A percentile compares a stretch with the other conserved stretches of the same genome.
These are phyloP conservation scores for Andrena dorsata DNA, from an alignment of 2,888 invertebrate genomes.

Conservation along the genomic window DNA sequence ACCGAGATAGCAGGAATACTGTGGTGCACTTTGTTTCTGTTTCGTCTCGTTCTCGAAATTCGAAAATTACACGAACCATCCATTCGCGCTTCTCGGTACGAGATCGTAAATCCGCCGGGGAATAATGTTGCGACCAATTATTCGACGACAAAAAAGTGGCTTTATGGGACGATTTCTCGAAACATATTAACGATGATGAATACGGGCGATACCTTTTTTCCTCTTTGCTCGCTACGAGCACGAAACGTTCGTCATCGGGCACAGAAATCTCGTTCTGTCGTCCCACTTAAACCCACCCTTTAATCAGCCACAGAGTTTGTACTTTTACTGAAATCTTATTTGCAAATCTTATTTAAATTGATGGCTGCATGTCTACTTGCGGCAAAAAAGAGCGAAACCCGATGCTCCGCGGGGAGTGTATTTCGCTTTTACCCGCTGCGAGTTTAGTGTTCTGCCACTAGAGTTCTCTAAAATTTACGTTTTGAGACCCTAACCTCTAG, in stretches of 20 bases:
- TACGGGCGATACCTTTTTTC: slow-evolving; percentile 5
- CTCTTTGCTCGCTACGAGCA: neutral
- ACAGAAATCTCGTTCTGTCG: neutral
- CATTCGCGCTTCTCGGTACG: slow-evolving; percentile 17
- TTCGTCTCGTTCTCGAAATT: slow-evolving; percentile 4
- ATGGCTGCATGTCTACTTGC: neutral
- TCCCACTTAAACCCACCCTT: neutral
- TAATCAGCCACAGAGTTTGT: neutral
- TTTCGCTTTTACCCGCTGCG: slow-evolving; percentile 33
- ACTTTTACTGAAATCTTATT: neutral
- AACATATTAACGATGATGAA: slow-evolving; percentile 34
- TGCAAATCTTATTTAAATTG: neutral
- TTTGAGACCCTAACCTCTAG: slow-evolving; percentile 57
- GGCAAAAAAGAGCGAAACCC: neutral
- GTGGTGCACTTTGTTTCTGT: neutral
- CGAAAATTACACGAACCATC: slow-evolving; percentile 7
- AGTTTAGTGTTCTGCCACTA: slow-evolving; percentile 54
- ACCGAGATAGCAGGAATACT: neutral
- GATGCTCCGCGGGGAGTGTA: slow-evolving; percentile 3
- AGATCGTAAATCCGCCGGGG: slow-evolving; percentile 24
- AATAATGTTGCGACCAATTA: slow-evolving; percentile 29
- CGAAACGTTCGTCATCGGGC: neutral
- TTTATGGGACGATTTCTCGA: slow-evolving; percentile 46
- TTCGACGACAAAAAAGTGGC: slow-evolving; percentile 15
- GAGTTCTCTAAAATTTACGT: slow-evolving; percentile 62